Evolutionary conservation across 2,113 vertebrate species (phyloP), one percentile per base, ranked within the genome.

Genomic region (Phalacrocorax brasilianus): DNA sequence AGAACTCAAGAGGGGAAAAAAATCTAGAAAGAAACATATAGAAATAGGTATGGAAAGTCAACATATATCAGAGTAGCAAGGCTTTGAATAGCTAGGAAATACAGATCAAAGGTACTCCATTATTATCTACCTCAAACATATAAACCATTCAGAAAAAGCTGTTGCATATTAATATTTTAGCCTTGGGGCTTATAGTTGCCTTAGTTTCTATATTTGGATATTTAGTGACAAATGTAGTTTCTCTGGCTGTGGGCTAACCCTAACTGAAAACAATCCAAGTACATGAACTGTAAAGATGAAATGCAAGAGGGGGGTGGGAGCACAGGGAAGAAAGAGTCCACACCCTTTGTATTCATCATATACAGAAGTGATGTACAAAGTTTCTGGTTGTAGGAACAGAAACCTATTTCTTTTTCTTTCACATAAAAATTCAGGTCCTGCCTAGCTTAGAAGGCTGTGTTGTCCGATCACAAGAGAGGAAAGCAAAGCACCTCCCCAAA

Each of bases 201-300:
- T 92, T 47, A 27, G 74, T 40, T 91, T 95, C 92, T 94, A 61
- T 92, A 95, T 94, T 84, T 91, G 88, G 91, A 4, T 77, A 53
- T 92, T 95, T 76, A 75, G 95, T 81, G 85, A 91, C 88, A 96
- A 96, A 93, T 15, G 56, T 16, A 91, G 71, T 65, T 84, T 80
- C 81, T 74, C 61, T 78, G 88, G 83, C 88, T 85, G 62, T 53
- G 70, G 88, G 92, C 91, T 94, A 91, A 88, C 66, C 94, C 93
- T 68, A 52, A 85, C 73, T 75, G 91, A 94, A 96, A 93, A 89
- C 84, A 92, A 95, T 84, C 83, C 90, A 86, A 91, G 85, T 47
- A 73, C 65, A 14, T 0, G 23, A 90, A 70, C 76, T 92, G 44
- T 26, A 24, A 89, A 86, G 95, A 95, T 84, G 80, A 94, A 94